A percentile compares a stretch with the other conserved stretches of the same genome.
phyloP scores from a whole-genome alignment of 2,113 vertebrate genomes.

The Psophia crepitans region DNA sequence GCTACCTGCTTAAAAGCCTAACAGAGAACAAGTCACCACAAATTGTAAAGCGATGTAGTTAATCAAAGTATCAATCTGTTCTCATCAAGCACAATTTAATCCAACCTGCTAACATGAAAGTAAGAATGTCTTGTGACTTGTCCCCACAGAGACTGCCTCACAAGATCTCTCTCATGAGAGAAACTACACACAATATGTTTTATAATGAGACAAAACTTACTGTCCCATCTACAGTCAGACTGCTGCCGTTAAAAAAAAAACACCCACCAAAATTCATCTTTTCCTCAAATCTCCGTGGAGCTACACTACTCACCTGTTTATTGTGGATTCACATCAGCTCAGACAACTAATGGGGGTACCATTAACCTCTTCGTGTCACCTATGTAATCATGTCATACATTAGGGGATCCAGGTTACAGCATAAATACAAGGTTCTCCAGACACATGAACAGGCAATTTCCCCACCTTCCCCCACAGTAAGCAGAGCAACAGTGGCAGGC shows the following conservation, averaged over 20 bases:
- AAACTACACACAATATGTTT: neutral
- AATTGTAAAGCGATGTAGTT: neutral
- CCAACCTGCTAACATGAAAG: neutral
- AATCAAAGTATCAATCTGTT: conserved; percentile 48
- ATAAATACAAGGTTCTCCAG: neutral
- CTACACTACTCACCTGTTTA: neutral
- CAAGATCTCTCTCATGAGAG: neutral
- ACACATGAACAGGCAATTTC: neutral
- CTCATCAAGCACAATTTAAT: conserved; percentile 27
- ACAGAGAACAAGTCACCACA: neutral
- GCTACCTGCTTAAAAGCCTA: conserved; percentile 14
- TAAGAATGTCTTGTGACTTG: neutral
- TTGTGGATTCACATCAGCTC: neutral
- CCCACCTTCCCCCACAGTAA: neutral
- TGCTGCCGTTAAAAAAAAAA: neutral
- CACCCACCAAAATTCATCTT: neutral
- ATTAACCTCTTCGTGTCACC: neutral
- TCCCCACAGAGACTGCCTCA: neutral
- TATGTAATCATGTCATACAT: neutral
- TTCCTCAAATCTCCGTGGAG: neutral
- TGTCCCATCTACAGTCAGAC: neutral
- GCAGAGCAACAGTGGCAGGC: neutral
- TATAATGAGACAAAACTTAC: conserved; percentile 2
- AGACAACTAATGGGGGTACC: neutral
- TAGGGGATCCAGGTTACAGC: neutral